These are phyloP conservation scores for Drosophila mayri DNA, from an alignment of 1,140 invertebrate genomes.

Conservation along the genomic window DNA sequence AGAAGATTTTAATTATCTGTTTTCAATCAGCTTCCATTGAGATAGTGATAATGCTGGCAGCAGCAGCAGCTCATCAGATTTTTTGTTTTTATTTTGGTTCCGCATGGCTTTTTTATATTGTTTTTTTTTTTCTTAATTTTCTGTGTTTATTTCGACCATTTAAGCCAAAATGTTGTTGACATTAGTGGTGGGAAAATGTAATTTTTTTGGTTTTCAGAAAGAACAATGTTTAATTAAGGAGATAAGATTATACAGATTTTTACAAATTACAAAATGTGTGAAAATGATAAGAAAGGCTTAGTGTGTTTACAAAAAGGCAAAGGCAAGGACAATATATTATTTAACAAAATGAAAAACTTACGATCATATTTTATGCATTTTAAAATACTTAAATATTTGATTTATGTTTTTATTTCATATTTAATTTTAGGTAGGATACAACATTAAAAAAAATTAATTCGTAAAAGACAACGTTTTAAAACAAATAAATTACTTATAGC, in stretches of 20 bases:
- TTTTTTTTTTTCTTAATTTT: neutral
- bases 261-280: neutral
- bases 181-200: neutral
- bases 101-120: constrained; percentile 5
- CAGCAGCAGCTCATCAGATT: constrained; percentile 1
- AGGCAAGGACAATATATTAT: neutral
- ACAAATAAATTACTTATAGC: too few relatives aligned
- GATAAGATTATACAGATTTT: neutral
- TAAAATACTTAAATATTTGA: neutral
- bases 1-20: constrained; percentile 83
- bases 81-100: constrained; percentile 46
- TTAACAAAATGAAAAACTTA: neutral
- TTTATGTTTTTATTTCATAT: neutral
- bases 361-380: neutral
- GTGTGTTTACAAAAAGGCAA: neutral
- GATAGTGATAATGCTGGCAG: constrained; percentile 73
- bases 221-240: neutral
- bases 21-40: constrained; percentile 80
- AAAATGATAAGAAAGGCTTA: neutral
- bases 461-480: too few relatives aligned
- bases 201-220: neutral
- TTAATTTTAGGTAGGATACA: too few relatives aligned
- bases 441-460: too few relatives aligned
- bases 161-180: constrained; percentile 13
- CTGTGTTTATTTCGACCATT: constrained; percentile 31